A percentile compares a stretch with the other conserved stretches of the same genome.
Conservation (phyloP, 2,888 invertebrate genomes). For the Acanthococcus lagerstroemiae region DNA sequence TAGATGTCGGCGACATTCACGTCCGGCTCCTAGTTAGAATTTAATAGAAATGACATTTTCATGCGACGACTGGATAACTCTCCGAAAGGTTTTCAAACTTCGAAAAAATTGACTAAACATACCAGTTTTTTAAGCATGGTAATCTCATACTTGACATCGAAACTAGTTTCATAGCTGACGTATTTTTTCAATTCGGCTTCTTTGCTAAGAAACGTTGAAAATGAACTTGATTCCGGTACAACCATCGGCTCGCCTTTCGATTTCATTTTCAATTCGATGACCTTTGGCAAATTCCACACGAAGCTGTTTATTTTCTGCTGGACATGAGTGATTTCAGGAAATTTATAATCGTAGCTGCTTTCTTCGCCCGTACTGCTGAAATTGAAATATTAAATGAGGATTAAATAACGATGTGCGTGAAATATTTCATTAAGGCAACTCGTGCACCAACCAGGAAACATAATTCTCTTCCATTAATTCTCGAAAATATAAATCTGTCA, state of each 20-base stretch:
- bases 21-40: slow-evolving; percentile 1
- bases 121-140: slow-evolving; percentile 11
- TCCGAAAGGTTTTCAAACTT: too few species aligned
- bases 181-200: not conserved
- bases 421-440: not conserved
- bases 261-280: not conserved
- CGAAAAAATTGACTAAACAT: not conserved
- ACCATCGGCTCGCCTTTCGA: not conserved
- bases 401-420: not conserved
- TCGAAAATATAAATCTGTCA: too few species aligned
- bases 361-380: not conserved
- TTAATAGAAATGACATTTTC: too few species aligned
- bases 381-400: not conserved
- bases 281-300: slow-evolving; percentile 4
- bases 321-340: slow-evolving; percentile 8
- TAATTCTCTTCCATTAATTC: not conserved
- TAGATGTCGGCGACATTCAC: slow-evolving; percentile 4
- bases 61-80: too few species aligned
- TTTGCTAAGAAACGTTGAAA: not conserved
- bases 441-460: not conserved
- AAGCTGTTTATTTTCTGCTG: slow-evolving; percentile 3
- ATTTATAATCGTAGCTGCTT: not conserved
- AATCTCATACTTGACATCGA: slow-evolving; percentile 13
- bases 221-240: not conserved
- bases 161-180: not conserved